A percentile compares a stretch with the other conserved stretches of the same genome.
phyloP scores from a whole-genome alignment of 2,888 invertebrate species.

The Drosophila bunnanda region DNA sequence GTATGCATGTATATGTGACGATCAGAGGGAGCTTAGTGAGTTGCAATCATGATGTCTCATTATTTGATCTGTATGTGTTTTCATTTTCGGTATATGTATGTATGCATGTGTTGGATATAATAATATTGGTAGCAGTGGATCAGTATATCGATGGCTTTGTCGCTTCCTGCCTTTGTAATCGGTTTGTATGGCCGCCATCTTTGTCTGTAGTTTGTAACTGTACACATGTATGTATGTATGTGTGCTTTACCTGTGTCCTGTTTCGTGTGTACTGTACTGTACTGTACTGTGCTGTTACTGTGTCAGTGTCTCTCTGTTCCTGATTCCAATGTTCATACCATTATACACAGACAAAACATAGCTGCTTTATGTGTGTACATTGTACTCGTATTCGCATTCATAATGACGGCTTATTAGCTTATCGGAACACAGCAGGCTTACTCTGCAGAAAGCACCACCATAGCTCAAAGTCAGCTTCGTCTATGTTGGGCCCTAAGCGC shows the following conservation, averaged over 20 bases:
- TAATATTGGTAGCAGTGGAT: not conserved
- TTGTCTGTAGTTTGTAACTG: slow-evolving; percentile 4
- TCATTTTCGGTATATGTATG: slow-evolving; percentile 6
- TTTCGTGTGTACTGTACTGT: not conserved
- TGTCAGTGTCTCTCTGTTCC: slow-evolving; percentile 3
- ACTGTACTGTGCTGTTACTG: no score
- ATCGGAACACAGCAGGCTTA: slow-evolving; percentile 67
- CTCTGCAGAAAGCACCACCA: slow-evolving; percentile 84
- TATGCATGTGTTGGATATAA: slow-evolving; percentile 1
- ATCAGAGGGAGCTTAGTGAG: slow-evolving; percentile 4
- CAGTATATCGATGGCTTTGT: not conserved
- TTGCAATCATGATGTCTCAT: slow-evolving; percentile 6
- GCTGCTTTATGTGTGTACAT: slow-evolving; percentile 77
- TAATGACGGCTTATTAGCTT: slow-evolving; percentile 49
- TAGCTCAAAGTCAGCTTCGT: slow-evolving; percentile 82
- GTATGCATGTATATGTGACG: slow-evolving; percentile 14
- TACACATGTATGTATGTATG: not conserved
- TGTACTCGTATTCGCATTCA: slow-evolving; percentile 63
- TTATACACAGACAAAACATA: slow-evolving; percentile 78
- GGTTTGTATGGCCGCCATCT: slow-evolving; percentile 2
- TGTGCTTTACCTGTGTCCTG: not conserved
- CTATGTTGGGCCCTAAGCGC: slow-evolving; percentile 78
- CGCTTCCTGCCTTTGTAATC: slow-evolving; percentile 1
- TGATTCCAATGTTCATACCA: slow-evolving; percentile 72
- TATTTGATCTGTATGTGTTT: slow-evolving; percentile 7